A percentile compares a stretch with the other conserved stretches of the same genome.
These are phyloP conservation scores for Thomomys bottae DNA, from an alignment of 2,113 vertebrate genomes.

Conservation along the genomic window DNA sequence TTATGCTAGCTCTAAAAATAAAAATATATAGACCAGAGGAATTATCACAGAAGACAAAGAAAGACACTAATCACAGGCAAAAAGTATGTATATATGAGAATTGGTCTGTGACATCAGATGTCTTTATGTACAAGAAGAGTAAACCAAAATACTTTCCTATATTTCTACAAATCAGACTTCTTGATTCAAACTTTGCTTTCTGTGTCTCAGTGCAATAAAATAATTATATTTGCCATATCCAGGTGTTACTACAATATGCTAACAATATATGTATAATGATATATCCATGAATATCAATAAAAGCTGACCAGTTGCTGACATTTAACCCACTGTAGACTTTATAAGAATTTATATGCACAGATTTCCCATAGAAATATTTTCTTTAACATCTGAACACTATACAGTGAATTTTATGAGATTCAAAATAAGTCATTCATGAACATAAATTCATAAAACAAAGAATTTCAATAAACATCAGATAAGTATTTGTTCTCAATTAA, in stretches of 20 bases:
- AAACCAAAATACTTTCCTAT: not conserved
- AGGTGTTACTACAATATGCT: no score
- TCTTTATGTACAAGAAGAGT: not conserved
- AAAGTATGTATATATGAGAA: not conserved
- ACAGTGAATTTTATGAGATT: not conserved
- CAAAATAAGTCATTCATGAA: not conserved
- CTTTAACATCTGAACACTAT: not conserved
- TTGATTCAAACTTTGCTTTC: conserved; percentile 11
- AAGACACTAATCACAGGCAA: not conserved
- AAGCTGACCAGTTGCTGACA: conserved; percentile 37
- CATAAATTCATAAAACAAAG: conserved; percentile 23
- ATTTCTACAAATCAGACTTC: conserved; percentile 11
- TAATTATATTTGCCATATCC: not conserved
- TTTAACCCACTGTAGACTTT: not conserved
- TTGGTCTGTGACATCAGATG: not conserved
- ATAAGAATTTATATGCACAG: not conserved
- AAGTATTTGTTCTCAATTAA: conserved; percentile 14
- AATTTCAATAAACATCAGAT: conserved; percentile 43
- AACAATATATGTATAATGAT: not conserved
- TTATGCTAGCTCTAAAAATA: no score
- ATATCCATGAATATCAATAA: not conserved
- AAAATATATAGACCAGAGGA: not conserved
- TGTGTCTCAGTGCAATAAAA: not conserved
- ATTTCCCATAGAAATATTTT: not conserved
- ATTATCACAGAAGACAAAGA: not conserved